Evolutionary conservation across 1,140 invertebrate species (phyloP), one percentile per base, ranked within the genome.

Genomic region (Aphelenchoides fujianensis): DNA sequence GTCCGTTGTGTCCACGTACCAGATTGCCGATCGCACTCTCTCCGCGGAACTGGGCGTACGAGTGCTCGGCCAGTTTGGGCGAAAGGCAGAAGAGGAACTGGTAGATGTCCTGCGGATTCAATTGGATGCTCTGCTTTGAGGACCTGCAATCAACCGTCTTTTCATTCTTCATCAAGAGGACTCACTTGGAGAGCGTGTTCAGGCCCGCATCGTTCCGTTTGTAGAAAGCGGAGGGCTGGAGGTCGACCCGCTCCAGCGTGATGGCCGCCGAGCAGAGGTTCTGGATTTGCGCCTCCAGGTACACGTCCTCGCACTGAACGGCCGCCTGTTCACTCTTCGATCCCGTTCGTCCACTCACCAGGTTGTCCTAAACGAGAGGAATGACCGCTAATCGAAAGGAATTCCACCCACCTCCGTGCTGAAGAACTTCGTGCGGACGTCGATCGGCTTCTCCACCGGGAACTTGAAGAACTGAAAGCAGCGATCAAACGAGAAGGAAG

Each of bases 381-480:
- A 9, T n/a, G 66, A 54, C 1, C 31, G 30, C 63, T 35, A 66
- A 23, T 48, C 7, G 19, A 2, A 19, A 23, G 16, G 5, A 69
- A 32, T 12, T 3, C 55, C 54, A 57, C 74, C 80, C 87, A 90
- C 90, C 89, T 97, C 94, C 19, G 92, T 91, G 89, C 95, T 95
- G 84, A 94, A 97, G 86, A 97, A 96, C 84, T 98, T 97, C 2
- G 95, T 98, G 87, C 97, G 95, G 0, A 98, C 94, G 89, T 98
- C 95, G 12, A 98, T 86, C 52, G 95, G 95, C 85, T 97, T 97
- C 71, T 95, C 89, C 0, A 98, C 95, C 89, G 96, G 92, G 87
- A 98, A 98, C 87, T 97, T 97, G 85, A 97, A 98, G 85, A 95
- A 97, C 85, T n/a, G n/a, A n/a, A n/a, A n/a, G n/a, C n/a, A n/a